These are phyloP conservation scores for Eupithecia tripunctaria DNA, from an alignment of 2,888 invertebrate genomes.

Conservation along the genomic window DNA sequence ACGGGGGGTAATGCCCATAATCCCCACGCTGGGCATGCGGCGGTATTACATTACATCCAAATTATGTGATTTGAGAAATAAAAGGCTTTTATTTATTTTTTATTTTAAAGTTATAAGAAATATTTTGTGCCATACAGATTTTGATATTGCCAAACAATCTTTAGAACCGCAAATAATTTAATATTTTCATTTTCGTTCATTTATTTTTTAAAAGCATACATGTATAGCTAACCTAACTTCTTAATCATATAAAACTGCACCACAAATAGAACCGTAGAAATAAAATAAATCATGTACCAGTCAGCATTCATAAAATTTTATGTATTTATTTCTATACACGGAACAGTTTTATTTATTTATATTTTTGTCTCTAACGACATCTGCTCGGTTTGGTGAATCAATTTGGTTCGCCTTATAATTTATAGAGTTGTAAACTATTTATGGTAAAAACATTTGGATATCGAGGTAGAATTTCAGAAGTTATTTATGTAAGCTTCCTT, in stretches of 20 bases:
- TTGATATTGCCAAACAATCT: too few species aligned
- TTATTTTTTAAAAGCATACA: too few species aligned
- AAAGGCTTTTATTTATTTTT: too few species aligned
- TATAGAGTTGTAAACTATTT: slow-evolving; percentile 40
- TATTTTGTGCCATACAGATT: too few species aligned
- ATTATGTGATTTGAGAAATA: too few species aligned
- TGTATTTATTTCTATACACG: slow-evolving; percentile 32
- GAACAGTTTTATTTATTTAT: slow-evolving; percentile 33
- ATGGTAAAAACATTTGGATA: slow-evolving; percentile 1
- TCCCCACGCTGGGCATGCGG: too few species aligned
- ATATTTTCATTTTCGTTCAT: too few species aligned
- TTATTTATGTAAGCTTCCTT: neutral
- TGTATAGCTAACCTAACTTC: neutral
- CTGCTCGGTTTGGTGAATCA: slow-evolving; percentile 62
- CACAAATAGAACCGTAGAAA: slow-evolving; percentile 12
- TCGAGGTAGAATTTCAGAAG: slow-evolving; percentile 12
- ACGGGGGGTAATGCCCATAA: too few species aligned
- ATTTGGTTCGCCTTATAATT: slow-evolving; percentile 56
- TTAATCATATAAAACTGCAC: neutral
- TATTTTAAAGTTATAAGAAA: too few species aligned
- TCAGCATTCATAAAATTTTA: slow-evolving; percentile 30
- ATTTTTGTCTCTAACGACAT: slow-evolving; percentile 48
- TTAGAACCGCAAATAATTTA: too few species aligned
- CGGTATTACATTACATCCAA: too few species aligned
- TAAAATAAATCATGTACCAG: slow-evolving; percentile 34